phyloP scores from a whole-genome alignment of 2,113 vertebrate species.

The Bettongia penicillata region DNA sequence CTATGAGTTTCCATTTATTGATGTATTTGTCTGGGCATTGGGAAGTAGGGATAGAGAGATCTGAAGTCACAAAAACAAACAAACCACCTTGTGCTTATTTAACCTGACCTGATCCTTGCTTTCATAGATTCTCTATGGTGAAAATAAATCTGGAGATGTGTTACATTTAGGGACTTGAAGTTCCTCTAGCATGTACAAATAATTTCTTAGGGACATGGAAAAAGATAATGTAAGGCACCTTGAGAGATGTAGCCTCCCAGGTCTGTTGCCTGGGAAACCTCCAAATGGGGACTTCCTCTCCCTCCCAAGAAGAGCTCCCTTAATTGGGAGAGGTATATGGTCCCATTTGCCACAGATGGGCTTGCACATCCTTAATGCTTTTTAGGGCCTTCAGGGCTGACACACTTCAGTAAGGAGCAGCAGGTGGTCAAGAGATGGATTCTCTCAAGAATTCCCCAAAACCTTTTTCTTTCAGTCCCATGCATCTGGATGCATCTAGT shows the following conservation, averaged over 20 bases:
- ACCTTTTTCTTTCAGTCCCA: slow-evolving; percentile 42
- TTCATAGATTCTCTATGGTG: background rate
- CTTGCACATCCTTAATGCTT: slow-evolving; percentile 24
- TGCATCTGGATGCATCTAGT: slow-evolving; percentile 54
- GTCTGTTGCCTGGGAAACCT: background rate
- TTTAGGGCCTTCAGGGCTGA: slow-evolving; percentile 6
- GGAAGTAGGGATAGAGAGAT: slow-evolving; percentile 8
- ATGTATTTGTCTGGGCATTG: slow-evolving; percentile 5
- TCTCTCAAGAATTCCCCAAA: slow-evolving; percentile 59
- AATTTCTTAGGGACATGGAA: background rate
- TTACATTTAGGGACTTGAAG: slow-evolving; percentile 11
- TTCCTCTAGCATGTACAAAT: background rate
- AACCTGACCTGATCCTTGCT: slow-evolving; percentile 10
- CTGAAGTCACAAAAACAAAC: background rate
- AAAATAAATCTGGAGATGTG: background rate
- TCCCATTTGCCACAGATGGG: background rate
- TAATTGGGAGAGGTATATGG: background rate
- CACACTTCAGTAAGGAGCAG: slow-evolving; percentile 58
- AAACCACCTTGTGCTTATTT: slow-evolving; percentile 27
- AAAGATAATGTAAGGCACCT: background rate
- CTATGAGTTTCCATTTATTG: slow-evolving; percentile 3
- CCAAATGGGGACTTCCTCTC: slow-evolving; percentile 15
- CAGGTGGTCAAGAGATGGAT: slow-evolving; percentile 70
- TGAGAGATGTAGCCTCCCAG: background rate
- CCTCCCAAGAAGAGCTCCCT: background rate